Conservation (phyloP, 2,888 invertebrate species). For the Cyclophora albipunctata region DNA sequence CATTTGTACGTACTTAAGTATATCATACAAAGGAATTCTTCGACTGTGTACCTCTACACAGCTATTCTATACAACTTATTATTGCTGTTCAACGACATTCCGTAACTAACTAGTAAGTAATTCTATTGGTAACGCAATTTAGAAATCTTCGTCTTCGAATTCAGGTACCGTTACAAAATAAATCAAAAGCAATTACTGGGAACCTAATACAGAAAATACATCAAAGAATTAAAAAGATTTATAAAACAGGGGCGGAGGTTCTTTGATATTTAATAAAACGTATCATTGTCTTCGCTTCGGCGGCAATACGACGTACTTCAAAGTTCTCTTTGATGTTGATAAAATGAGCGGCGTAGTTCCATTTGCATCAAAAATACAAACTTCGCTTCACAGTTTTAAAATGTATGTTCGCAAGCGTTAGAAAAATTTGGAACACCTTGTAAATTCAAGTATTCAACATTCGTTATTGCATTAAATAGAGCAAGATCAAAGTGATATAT, state of each 20-base stretch:
- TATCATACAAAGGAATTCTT: no score
- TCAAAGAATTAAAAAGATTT: slow-evolving; percentile 29
- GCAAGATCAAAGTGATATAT: slow-evolving; percentile 55
- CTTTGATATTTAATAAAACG: slow-evolving; percentile 64
- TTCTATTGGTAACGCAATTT: no score
- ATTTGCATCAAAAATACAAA: slow-evolving; percentile 51
- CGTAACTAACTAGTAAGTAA: no score
- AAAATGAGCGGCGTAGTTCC: slow-evolving; percentile 51
- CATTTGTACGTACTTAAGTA: no score
- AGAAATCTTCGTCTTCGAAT: no score
- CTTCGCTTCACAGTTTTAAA: slow-evolving; percentile 37
- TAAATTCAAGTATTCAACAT: slow-evolving; percentile 48
- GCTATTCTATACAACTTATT: no score
- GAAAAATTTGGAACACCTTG: slow-evolving; percentile 44
- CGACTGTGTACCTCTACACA: no score
- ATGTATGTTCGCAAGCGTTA: slow-evolving; percentile 28
- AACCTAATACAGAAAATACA: slow-evolving; percentile 2
- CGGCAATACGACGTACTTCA: slow-evolving; percentile 43
- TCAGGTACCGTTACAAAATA: no score
- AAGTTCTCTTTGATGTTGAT: slow-evolving; percentile 62
- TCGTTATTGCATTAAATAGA: slow-evolving; percentile 48
- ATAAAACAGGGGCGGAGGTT: slow-evolving; percentile 40
- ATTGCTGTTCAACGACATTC: no score
- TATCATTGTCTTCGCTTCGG: slow-evolving; percentile 59
- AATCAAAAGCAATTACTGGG: no score